Percentiles rank a stretch among this genome's conserved stretches.
Conservation (phyloP, 2,888 invertebrate genomes). For the Lepeophtheirus nordmannii region DNA sequence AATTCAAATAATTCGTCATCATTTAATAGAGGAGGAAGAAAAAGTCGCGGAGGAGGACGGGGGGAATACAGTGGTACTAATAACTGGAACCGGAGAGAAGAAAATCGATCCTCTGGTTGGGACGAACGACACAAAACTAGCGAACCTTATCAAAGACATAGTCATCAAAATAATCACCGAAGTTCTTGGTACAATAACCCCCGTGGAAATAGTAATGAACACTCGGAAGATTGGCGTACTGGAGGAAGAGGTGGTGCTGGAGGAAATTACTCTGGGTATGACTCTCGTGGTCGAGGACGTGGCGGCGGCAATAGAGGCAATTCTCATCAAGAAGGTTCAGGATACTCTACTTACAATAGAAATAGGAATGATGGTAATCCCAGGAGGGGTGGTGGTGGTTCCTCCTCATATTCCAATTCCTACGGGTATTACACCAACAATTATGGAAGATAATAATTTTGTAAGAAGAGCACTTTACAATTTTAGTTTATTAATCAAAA, state of each 20-base stretch:
- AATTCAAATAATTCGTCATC: not conserved
- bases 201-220: not conserved
- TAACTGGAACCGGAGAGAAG: conserved; percentile 21
- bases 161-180: too few relatives aligned
- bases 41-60: conserved; percentile 26
- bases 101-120: not conserved
- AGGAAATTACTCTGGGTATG: conserved; percentile 23
- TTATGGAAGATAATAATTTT: not conserved
- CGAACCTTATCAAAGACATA: not conserved
- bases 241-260: conserved; percentile 26
- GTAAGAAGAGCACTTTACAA: not conserved
- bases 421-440: conserved; percentile 4
- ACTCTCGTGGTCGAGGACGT: conserved; percentile 24
- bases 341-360: not conserved
- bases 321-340: conserved; percentile 5
- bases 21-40: conserved; percentile 34
- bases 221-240: conserved; percentile 4
- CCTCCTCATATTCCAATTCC: not conserved
- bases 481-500: too few relatives aligned
- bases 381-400: not conserved
- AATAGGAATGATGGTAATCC: not conserved
- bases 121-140: conserved; percentile 26
- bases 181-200: not conserved
- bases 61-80: conserved; percentile 26
- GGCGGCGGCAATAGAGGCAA: conserved; percentile 23